A percentile compares a stretch with the other conserved stretches of the same genome.
Evolutionary conservation across 2,888 invertebrate species (phyloP).

Genomic region (Vandiemenella viatica): DNA sequence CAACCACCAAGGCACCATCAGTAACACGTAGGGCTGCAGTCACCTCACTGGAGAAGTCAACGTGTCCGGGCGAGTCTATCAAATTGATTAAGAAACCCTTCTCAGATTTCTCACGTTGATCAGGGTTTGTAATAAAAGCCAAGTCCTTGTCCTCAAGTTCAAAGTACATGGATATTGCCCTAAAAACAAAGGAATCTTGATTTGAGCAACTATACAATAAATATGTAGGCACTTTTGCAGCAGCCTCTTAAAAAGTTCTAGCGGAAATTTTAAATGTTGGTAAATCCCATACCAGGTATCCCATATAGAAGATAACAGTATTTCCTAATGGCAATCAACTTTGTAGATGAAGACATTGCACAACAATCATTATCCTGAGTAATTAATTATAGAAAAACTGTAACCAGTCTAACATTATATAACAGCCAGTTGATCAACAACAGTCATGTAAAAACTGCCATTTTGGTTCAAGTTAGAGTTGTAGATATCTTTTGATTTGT

Average conservation of each 20-base stretch:
- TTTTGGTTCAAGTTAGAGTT: no score
- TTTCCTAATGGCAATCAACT: no score
- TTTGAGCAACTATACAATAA: not conserved
- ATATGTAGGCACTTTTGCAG: not conserved
- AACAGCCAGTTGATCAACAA: no score
- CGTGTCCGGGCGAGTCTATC: constrained; percentile 99
- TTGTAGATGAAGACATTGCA: no score
- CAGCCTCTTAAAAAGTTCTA: not conserved
- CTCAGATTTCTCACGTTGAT: constrained; percentile 78
- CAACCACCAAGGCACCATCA: constrained; percentile 98
- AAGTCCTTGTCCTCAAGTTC: constrained; percentile 90
- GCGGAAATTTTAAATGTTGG: not conserved
- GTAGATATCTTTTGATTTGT: no score
- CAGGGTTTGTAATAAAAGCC: constrained; percentile 77
- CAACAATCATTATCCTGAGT: no score
- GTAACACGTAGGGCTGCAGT: constrained; percentile 99
- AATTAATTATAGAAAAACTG: no score
- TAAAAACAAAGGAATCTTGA: constrained; percentile 30
- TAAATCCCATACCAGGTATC: not conserved
- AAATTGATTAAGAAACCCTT: constrained; percentile 99
- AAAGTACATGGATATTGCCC: constrained; percentile 99
- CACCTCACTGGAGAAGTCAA: constrained; percentile 99
- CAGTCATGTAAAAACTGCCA: no score
- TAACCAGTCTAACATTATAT: no score
- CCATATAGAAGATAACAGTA: no score